Conservation (phyloP, 2,888 invertebrate genomes). For the Callyntrura sp. region DNA sequence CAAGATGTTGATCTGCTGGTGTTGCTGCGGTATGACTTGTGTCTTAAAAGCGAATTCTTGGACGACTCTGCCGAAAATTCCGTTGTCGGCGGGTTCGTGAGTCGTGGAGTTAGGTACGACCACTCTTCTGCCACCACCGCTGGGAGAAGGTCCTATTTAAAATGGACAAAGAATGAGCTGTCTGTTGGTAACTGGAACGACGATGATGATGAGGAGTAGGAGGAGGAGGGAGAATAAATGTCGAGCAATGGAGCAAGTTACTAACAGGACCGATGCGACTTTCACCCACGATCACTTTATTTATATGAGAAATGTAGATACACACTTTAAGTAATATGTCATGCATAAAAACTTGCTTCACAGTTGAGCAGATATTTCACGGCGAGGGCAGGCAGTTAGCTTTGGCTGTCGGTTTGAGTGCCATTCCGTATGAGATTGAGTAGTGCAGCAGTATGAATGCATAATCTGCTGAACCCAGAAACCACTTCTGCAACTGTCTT, state of each 20-base stretch:
- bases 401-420: conserved; percentile 26
- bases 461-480: conserved; percentile 28
- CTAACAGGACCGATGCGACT: conserved; percentile 28
- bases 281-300: conserved; percentile 38
- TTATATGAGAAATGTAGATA: conserved; percentile 12
- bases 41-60: neutral
- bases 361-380: conserved; percentile 16
- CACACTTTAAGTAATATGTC: conserved; percentile 11
- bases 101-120: neutral
- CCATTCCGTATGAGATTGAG: neutral
- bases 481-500: conserved; percentile 28
- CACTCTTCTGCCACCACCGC: neutral
- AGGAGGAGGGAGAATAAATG: conserved; percentile 3
- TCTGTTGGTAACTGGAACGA: neutral
- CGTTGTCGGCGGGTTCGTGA: neutral
- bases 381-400: neutral
- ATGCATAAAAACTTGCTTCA: conserved; percentile 42
- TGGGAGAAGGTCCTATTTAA: neutral
- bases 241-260: neutral
- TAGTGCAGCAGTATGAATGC: conserved; percentile 40
- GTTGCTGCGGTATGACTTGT: neutral
- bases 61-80: neutral
- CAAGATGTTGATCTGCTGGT: conserved; percentile 12
- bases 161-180: conserved; percentile 12
- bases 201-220: neutral